phyloP scores from a whole-genome alignment of 2,113 vertebrate genomes.

The Salvelinus sp. region DNA sequence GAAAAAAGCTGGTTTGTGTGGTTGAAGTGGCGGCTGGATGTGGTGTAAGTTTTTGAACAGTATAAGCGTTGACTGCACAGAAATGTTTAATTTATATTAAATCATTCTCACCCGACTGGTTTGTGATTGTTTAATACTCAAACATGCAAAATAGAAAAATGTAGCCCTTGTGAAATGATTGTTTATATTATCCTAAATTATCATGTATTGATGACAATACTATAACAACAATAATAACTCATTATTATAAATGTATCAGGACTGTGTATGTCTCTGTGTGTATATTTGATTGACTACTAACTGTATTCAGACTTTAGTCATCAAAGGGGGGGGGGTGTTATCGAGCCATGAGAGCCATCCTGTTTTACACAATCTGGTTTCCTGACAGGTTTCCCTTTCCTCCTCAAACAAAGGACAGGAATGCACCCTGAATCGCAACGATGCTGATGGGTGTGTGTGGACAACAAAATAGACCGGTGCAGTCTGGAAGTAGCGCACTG shows the following conservation, averaged over 20 bases:
- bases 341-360: conserved; percentile 90
- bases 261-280: conserved; percentile 41
- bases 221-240: neutral
- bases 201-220: neutral
- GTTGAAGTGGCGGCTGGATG: conserved; percentile 58
- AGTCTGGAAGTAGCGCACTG: conserved; percentile 54
- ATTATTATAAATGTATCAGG: conserved; percentile 23
- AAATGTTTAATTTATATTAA: conserved; percentile 36
- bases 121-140: no score
- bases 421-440: conserved; percentile 64
- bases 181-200: neutral
- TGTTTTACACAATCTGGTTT: conserved; percentile 90
- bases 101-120: neutral
- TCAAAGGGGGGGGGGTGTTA: conserved; percentile 74
- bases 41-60: conserved; percentile 64
- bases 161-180: neutral
- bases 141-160: no score
- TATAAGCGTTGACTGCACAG: conserved; percentile 59
- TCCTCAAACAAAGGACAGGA: conserved; percentile 90
- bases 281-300: conserved; percentile 82
- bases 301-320: conserved; percentile 78
- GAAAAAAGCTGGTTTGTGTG: conserved; percentile 55
- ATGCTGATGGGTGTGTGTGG: conserved; percentile 16
- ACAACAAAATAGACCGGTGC: conserved; percentile 59
- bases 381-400: conserved; percentile 97